Base-by-base conservation (phyloP, 2,888 invertebrate species). In the Steinernema scapterisci region DNA sequence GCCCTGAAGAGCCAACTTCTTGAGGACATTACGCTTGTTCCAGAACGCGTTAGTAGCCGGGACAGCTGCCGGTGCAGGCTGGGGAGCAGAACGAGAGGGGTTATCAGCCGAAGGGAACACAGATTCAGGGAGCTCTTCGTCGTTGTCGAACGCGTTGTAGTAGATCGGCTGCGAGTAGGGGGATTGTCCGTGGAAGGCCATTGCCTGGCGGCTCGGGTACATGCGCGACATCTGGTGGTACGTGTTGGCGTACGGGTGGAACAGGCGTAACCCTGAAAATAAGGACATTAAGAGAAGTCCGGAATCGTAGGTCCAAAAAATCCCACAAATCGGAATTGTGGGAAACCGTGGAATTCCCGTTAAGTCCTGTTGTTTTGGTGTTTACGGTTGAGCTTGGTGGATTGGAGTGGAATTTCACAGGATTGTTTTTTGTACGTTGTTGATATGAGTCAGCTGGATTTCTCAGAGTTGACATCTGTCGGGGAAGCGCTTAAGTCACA, bases 191-290 rank as follows among this genome's bases (percentile, higher is more conserved):
- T 27, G 31, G 63, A 63, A 63, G 38, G 38, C 38, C 31, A 63
- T 27, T 9, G 27, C 31, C 1, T 38, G 11, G 31, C 63, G 63
- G 38, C 31, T 31, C 63, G 63, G 63, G 63, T 63, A 63, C 27
- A 63, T 21, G 1, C 63, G 63, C 63, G 63, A 25, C 63, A 63
- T 27, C 31, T 63, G 63, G 31, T 63, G 63, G 63, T 31, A 31
- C 16, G 63, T 63, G 63, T 63, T 63, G 27, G 63, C 63, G 63
- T 63, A 63, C 27, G 63, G 63, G 31, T 63, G 63, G 63, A 63
- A 31, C 31, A 63, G 31, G 11, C 63, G 63, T 63, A 63, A 63
- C 63, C 63, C 63, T 63, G 31, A 63, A 63, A 63, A 48, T 13
- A 19, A 48, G 13, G 13, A 48, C 5, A 44, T 48, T 48, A 48